Conservation (phyloP, 2,797 vertebrate species). For the Sus cebifrons region DNA sequence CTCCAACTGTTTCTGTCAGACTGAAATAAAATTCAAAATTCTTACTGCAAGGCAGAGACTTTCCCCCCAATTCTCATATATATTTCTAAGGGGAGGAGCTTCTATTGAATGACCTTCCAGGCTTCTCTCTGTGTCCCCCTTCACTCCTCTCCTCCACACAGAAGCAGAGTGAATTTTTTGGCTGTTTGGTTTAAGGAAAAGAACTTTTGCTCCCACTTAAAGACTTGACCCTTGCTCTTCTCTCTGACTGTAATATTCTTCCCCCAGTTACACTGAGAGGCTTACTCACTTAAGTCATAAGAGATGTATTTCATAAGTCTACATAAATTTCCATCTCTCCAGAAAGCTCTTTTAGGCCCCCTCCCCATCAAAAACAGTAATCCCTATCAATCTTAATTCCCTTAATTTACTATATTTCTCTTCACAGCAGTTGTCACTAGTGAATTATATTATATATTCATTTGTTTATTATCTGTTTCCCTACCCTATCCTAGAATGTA, state of each 20-base stretch:
- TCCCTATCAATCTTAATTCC: neutral
- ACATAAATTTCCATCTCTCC: neutral
- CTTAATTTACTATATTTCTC: slow-evolving; percentile 32
- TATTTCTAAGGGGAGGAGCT: neutral
- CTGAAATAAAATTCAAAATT: slow-evolving; percentile 20
- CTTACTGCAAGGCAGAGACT: neutral
- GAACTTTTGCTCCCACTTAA: neutral
- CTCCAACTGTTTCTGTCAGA: neutral
- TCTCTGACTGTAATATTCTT: neutral
- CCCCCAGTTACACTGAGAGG: too few species aligned
- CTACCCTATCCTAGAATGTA: neutral
- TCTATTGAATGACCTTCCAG: neutral
- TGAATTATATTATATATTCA: neutral
- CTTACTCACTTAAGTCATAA: neutral
- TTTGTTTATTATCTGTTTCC: neutral
- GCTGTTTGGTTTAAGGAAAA: neutral
- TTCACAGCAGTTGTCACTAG: neutral
- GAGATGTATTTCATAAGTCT: neutral
- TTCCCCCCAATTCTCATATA: neutral
- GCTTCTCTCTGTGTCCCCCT: neutral
- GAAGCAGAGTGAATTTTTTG: neutral
- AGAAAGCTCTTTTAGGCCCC: neutral
- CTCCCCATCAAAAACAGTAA: neutral
- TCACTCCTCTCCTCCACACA: neutral
- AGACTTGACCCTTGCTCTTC: neutral